Conservation (phyloP, 2,888 invertebrate genomes). For the Netelia melanura region DNA sequence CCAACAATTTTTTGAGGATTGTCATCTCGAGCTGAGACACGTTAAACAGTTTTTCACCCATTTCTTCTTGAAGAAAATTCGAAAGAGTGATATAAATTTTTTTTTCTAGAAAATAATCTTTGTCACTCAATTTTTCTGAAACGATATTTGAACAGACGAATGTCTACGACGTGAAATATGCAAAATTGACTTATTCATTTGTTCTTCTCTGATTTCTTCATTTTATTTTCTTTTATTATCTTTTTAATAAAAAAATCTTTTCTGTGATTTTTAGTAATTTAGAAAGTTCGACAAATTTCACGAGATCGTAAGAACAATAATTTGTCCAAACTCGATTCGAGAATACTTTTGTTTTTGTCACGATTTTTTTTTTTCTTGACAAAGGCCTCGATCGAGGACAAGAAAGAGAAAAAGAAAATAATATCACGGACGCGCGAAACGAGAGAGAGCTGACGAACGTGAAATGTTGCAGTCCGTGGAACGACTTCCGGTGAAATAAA, state of each 20-base stretch:
- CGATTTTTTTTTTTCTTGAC: not conserved
- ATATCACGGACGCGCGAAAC: not conserved
- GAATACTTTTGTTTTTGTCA: too few species aligned
- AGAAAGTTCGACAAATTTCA: not conserved
- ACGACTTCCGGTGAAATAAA: constrained; percentile 36
- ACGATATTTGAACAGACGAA: not conserved
- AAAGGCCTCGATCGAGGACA: not conserved
- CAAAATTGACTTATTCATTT: not conserved
- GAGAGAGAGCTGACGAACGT: constrained; percentile 21
- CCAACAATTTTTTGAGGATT: constrained; percentile 54
- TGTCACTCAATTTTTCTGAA: not conserved
- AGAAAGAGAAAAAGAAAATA: constrained; percentile 23
- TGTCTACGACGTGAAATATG: not conserved
- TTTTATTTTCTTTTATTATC: not conserved
- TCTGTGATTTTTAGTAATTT: not conserved
- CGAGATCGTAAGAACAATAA: not conserved
- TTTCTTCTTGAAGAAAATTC: not conserved
- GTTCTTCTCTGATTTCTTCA: not conserved
- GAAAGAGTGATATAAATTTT: not conserved
- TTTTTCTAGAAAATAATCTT: not conserved
- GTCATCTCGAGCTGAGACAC: constrained; percentile 56
- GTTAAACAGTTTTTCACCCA: constrained; percentile 41
- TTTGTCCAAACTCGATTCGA: too few species aligned
- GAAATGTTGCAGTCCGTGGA: constrained; percentile 14
- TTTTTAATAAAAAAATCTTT: not conserved